Evolutionary conservation across 1,140 invertebrate species (phyloP).

Genomic region (Pectinophora gossypiella): DNA sequence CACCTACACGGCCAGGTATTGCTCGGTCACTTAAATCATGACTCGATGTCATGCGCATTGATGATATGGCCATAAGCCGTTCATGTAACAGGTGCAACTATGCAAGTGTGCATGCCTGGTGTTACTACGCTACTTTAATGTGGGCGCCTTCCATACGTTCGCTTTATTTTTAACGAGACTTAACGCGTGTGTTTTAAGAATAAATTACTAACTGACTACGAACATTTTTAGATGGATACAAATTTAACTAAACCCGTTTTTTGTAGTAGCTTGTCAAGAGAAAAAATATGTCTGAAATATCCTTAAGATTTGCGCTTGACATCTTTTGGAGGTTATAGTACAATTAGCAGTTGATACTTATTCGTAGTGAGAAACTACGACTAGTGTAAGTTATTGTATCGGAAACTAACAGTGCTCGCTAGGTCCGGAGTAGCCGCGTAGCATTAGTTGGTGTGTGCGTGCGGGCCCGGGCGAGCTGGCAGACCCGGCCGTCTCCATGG

Average conservation of each 20-base stretch:
- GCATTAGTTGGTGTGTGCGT: background rate
- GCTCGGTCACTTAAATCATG: background rate
- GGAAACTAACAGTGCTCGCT: no score
- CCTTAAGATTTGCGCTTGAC: no score
- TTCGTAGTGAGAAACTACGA: no score
- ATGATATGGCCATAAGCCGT: background rate
- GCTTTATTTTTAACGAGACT: background rate
- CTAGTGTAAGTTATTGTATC: no score
- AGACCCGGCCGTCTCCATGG: background rate
- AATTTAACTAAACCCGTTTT: no score
- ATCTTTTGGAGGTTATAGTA: no score
- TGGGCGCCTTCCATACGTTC: background rate
- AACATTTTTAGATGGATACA: no score
- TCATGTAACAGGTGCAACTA: background rate
- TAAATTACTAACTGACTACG: no score
- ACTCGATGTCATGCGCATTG: background rate
- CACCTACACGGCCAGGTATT: background rate
- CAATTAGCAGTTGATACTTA: no score
- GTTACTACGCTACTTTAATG: background rate
- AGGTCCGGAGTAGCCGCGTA: no score
- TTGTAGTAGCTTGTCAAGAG: no score
- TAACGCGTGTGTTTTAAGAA: background rate
- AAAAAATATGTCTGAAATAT: no score
- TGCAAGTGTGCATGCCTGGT: background rate
- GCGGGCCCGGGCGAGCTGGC: background rate